Conservation (phyloP, 2,113 vertebrate species). For the Indri indri region DNA sequence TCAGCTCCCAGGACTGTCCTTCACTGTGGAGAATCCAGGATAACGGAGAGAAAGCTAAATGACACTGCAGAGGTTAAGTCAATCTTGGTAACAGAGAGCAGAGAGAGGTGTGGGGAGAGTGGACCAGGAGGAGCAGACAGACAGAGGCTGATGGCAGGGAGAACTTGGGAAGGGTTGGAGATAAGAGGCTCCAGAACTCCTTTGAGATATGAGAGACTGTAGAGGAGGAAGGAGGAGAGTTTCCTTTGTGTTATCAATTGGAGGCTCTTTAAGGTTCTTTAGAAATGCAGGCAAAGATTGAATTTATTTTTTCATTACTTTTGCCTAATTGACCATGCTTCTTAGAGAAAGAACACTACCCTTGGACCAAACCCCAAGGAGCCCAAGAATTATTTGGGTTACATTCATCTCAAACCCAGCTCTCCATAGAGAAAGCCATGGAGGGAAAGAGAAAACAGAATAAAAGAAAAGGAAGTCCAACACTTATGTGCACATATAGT, state of each 20-base stretch:
- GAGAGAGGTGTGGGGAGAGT: too few relatives aligned
- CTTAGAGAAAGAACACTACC: neutral
- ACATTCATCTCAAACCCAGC: neutral
- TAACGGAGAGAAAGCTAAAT: neutral
- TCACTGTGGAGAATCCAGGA: neutral
- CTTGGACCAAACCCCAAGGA: neutral
- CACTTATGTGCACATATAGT: too few relatives aligned
- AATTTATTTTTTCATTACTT: neutral
- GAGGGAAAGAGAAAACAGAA: neutral
- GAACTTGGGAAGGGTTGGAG: accelerated
- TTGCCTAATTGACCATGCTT: neutral
- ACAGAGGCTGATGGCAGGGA: neutral
- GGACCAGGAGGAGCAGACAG: neutral
- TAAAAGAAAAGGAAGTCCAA: neutral
- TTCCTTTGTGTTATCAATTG: neutral
- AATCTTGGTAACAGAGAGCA: neutral
- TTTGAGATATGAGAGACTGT: neutral
- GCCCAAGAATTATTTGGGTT: neutral
- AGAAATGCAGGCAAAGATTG: neutral
- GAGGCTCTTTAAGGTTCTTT: neutral
- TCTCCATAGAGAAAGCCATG: neutral
- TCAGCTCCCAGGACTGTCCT: neutral
- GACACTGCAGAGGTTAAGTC: neutral
- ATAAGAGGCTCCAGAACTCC: neutral
- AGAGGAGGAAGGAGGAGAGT: neutral